phyloP scores from a whole-genome alignment of 1,140 invertebrate species.

The Triops longicaudatus region DNA sequence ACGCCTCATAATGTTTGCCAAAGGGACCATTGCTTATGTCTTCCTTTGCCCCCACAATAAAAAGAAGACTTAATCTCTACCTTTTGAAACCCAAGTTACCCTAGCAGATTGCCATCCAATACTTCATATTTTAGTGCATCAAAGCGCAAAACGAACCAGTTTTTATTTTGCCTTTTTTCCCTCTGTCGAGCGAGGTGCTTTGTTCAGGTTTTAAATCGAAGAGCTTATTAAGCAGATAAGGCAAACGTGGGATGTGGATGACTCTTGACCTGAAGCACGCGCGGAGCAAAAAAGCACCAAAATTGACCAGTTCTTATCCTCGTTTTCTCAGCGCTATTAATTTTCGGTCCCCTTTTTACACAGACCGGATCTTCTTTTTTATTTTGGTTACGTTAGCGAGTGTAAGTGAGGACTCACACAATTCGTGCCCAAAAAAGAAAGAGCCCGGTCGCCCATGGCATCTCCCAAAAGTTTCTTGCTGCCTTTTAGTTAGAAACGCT shows the following conservation, averaged over 20 bases:
- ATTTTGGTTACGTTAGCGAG: neutral
- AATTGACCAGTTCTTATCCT: neutral
- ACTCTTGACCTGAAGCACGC: slow-evolving; percentile 12
- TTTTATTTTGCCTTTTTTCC: neutral
- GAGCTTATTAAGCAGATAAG: slow-evolving; percentile 2
- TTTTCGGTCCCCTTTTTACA: neutral
- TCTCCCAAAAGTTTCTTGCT: neutral
- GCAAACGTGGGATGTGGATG: neutral
- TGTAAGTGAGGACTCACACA: neutral
- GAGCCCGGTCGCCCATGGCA: neutral
- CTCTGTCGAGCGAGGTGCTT: neutral
- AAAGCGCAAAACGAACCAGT: neutral
- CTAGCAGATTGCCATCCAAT: neutral
- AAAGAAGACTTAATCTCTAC: neutral
- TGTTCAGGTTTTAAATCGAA: neutral
- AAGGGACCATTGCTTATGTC: neutral
- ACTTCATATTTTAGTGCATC: neutral
- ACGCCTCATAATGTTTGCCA: neutral
- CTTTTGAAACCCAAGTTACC: neutral
- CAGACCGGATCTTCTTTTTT: neutral
- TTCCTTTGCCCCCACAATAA: neutral
- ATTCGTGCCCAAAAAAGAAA: neutral
- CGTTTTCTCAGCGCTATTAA: neutral
- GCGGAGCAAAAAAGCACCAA: neutral
- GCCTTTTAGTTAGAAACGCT: neutral